A percentile compares a stretch with the other conserved stretches of the same genome.
Evolutionary conservation across 2,797 vertebrate species (phyloP).

Genomic region (Catharus ustulatus): DNA sequence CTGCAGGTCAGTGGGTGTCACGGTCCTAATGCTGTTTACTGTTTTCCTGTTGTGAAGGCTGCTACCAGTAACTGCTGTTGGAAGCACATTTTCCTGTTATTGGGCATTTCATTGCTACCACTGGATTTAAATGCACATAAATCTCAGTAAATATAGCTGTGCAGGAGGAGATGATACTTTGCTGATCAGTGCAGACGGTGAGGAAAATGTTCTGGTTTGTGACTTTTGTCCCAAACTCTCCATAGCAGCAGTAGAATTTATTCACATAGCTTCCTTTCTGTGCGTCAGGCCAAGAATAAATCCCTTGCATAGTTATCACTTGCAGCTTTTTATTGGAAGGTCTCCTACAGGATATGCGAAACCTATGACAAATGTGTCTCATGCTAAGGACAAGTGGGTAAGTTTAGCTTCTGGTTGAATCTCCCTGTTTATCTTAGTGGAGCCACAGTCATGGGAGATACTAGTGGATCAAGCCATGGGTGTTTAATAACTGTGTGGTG

Average conservation of each 20-base stretch:
- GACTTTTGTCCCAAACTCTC: background rate
- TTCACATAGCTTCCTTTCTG: background rate
- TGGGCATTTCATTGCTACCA: background rate
- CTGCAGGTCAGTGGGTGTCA: background rate
- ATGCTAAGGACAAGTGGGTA: background rate
- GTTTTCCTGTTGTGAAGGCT: background rate
- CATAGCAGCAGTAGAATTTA: background rate
- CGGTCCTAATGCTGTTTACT: background rate
- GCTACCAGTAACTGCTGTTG: background rate
- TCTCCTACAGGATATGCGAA: background rate
- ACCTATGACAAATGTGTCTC: background rate
- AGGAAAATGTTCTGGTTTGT: background rate
- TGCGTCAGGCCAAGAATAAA: background rate
- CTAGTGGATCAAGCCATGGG: background rate
- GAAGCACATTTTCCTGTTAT: background rate
- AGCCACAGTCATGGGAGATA: background rate
- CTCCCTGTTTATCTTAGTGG: background rate
- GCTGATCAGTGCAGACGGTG: background rate
- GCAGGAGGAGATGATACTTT: background rate
- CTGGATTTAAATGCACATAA: slow-evolving; percentile 9
- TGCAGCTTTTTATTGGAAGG: background rate
- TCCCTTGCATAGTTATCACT: background rate
- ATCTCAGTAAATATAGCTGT: background rate
- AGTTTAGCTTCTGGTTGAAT: background rate
- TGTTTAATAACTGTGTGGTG: background rate